Conservation (phyloP, 2,797 vertebrate genomes). For the Neosilurus mollespiculum region DNA sequence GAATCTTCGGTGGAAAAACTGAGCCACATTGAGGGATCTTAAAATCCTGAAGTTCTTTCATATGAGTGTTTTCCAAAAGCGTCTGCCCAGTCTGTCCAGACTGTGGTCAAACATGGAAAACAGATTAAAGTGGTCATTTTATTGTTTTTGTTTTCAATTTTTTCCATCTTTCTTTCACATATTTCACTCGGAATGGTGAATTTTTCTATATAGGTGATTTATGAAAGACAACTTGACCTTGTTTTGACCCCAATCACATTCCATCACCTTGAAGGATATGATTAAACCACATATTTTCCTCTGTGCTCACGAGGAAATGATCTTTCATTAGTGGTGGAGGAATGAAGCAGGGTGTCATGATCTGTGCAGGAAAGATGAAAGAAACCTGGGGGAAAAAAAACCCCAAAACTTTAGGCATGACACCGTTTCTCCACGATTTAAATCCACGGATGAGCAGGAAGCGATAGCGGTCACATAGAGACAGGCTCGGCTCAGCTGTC, state of each 20-base stretch:
- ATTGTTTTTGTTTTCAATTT: neutral
- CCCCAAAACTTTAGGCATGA: conserved; percentile 42
- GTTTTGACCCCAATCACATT: neutral
- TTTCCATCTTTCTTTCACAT: neutral
- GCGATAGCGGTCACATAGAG: conserved; percentile 74
- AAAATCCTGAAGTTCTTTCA: neutral
- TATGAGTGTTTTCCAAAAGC: neutral
- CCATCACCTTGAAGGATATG: neutral
- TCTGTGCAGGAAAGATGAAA: neutral
- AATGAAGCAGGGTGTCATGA: neutral
- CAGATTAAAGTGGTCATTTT: neutral
- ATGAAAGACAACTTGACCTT: neutral
- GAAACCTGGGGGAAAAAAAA: neutral
- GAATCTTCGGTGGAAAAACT: conserved; percentile 66
- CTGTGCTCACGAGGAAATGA: neutral
- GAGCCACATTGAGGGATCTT: conserved; percentile 35
- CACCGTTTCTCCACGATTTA: conserved; percentile 70
- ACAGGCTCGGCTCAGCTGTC: conserved; percentile 51
- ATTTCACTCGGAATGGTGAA: neutral
- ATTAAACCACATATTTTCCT: conserved; percentile 20
- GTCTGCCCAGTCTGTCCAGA: neutral
- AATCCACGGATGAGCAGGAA: conserved; percentile 68
- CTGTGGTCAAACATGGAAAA: conserved; percentile 43
- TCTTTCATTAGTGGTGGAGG: conserved; percentile 3
- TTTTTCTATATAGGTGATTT: neutral